phyloP scores from a whole-genome alignment of 2,113 vertebrate species.

The Girardinichthys multiradiatus region DNA sequence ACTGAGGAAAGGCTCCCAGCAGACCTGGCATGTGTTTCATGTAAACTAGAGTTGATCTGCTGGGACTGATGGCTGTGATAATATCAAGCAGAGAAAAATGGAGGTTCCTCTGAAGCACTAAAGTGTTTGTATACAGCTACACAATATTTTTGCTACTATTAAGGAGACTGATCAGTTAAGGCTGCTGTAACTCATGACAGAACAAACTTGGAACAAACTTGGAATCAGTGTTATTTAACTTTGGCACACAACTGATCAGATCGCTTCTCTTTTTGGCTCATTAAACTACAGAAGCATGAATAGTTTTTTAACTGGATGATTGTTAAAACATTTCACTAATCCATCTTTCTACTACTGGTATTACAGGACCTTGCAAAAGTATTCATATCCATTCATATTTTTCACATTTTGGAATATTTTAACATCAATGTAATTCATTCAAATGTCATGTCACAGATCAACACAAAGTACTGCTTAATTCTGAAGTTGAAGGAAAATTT shows the following conservation, averaged over 20 bases:
- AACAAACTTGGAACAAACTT: neutral
- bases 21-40: slow-evolving; percentile 7
- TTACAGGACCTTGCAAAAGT: neutral
- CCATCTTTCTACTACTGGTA: neutral
- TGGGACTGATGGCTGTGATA: slow-evolving; percentile 37
- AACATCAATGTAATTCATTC: too few relatives aligned
- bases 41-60: slow-evolving; percentile 29
- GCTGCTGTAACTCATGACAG: too few relatives aligned
- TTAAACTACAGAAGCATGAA: neutral
- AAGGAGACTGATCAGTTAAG: neutral
- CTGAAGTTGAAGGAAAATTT: neutral
- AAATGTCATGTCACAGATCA: too few relatives aligned
- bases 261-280: neutral
- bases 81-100: slow-evolving; percentile 12
- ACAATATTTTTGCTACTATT: neutral
- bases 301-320: neutral
- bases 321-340: too few relatives aligned
- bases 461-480: neutral
- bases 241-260: neutral
- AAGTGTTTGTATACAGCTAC: neutral
- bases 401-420: neutral
- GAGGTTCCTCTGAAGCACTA: slow-evolving; percentile 2
- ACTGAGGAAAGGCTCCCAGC: neutral
- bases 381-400: neutral
- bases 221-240: neutral